phyloP scores from a whole-genome alignment of 2,797 vertebrate genomes.

The Phrynocephalus forsythii region DNA sequence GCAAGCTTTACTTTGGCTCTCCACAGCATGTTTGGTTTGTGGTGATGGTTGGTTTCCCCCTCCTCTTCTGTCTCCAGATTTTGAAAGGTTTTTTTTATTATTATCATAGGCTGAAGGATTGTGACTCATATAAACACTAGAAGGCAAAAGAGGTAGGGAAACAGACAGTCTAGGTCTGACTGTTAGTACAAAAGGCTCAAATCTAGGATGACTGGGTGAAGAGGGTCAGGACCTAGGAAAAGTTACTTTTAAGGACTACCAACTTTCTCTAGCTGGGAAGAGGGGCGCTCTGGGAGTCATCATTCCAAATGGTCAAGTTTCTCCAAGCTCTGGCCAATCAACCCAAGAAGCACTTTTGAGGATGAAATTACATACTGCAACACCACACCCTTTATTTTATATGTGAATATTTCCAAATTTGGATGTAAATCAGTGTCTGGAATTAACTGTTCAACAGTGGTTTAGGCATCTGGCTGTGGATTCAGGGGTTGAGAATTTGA shows the following conservation, averaged over 20 bases:
- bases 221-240: background rate
- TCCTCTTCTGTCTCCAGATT: background rate
- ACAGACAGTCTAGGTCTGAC: background rate
- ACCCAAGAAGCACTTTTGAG: no score
- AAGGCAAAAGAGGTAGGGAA: background rate
- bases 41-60: background rate
- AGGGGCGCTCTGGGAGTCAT: background rate
- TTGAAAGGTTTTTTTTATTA: background rate
- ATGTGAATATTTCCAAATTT: background rate
- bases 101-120: background rate
- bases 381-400: no score
- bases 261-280: no score
- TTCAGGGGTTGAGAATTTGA: no score
- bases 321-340: background rate
- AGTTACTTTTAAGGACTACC: background rate
- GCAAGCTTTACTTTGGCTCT: background rate
- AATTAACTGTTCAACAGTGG: background rate
- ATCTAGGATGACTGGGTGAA: background rate
- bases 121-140: slow-evolving; percentile 39
- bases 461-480: no score
- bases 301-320: background rate
- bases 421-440: background rate
- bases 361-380: background rate
- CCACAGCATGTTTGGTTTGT: background rate
- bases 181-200: background rate